Base-by-base conservation (phyloP, 2,888 invertebrate genomes). In the Adelphocoris suturalis region DNA sequence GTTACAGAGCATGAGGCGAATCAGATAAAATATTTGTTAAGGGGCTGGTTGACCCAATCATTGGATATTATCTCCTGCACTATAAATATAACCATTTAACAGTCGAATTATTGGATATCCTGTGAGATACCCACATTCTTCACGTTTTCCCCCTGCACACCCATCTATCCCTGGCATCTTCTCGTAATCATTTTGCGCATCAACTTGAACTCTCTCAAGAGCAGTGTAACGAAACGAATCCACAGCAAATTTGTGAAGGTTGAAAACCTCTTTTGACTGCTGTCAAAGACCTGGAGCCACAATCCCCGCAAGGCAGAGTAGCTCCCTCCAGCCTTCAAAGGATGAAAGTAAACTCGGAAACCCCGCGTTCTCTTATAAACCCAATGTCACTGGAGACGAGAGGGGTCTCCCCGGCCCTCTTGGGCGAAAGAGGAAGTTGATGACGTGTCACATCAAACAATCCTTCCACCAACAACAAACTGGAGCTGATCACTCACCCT, bases 381-480 rank as follows among this genome's bases (percentile, higher is more conserved):
- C 82, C 55, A 48, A 82, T 48, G 82, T 82, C 82, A 82, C 48
- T 52, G 82, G 48, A n/a, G 16, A 48, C 52, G 48, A 16, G 47
- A n/a, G 52, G 52, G 82, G 47, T 23, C 23, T 55, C 57, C 57
- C 52, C 81, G 2, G 27, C 52, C 37, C 61, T 37, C 27, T 85
- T 61, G 61, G 68, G 19, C 86, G 48, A 75, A 86, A 86, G 86
- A 86, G 75, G 86, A 75, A 86, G 86, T 86, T 86, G 86, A 86
- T 86, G 86, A 75, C 27, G 86, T 86, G 86, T 86, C 86, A 86
- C 86, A 86, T 86, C 86, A 86, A 86, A 86, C 86, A 68, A 86
- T 46, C 27, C 86, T 55, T 75, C 86, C 68, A 78, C 78, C 78
- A 47, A 47, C 78, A 78, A 19, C 37, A n/a, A 37, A 37, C 37